Conservation (phyloP, 2,888 invertebrate species). For the Gymnosoma rotundatum region DNA sequence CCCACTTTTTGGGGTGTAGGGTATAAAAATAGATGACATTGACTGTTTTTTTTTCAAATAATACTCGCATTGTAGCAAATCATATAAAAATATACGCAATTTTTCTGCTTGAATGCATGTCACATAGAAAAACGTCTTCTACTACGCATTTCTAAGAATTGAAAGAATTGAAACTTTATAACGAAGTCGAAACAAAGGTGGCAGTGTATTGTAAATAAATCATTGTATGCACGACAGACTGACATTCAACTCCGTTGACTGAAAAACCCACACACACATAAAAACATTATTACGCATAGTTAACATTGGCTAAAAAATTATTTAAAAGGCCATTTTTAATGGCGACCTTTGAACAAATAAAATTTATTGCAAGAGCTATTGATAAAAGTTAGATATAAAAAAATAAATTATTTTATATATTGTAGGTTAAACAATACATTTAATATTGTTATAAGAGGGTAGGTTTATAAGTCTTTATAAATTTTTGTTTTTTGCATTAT, state of each 20-base stretch:
- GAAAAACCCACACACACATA: background rate
- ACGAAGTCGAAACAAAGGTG: background rate
- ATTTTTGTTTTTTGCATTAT: no score
- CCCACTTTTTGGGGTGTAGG: no score
- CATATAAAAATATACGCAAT: conserved; percentile 29
- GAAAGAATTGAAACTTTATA: background rate
- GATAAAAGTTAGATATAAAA: no score
- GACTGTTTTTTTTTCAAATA: no score
- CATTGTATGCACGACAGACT: background rate
- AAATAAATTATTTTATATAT: no score
- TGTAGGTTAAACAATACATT: no score
- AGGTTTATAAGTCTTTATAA: no score
- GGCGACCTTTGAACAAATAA: no score
- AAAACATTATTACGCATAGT: background rate
- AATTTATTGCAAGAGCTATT: background rate
- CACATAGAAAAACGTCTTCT: background rate
- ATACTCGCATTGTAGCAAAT: no score
- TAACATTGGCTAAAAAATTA: background rate
- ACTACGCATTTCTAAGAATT: conserved; percentile 28
- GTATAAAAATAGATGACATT: no score
- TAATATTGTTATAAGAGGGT: no score
- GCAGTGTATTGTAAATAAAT: conserved; percentile 4
- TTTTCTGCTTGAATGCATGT: conserved; percentile 46
- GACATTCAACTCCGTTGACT: no score
- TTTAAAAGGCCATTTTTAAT: background rate